These are phyloP conservation scores for Leontopithecus rosalia DNA, from an alignment of 2,797 vertebrate genomes.

Conservation along the genomic window DNA sequence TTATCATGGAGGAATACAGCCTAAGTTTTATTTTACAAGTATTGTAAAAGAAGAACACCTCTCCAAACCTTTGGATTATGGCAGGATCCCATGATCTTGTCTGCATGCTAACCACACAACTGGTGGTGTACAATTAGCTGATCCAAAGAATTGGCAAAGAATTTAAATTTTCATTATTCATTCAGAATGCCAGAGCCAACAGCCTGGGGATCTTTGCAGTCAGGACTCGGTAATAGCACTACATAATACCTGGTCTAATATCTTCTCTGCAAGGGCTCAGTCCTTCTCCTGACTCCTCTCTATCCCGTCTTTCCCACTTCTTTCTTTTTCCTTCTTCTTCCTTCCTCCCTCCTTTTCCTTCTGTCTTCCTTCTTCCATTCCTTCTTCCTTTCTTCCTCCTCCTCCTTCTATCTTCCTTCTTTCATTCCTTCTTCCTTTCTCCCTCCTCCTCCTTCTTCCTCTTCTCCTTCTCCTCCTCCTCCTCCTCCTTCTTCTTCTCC, in stretches of 20 bases:
- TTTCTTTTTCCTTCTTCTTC: too few species aligned
- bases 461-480: too few species aligned
- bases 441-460: too few species aligned
- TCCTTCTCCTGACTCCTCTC: background rate
- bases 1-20: background rate
- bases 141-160: background rate
- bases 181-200: background rate
- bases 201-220: background rate
- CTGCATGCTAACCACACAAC: background rate
- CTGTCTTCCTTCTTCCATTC: too few species aligned
- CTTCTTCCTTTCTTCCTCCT: too few species aligned
- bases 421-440: too few species aligned
- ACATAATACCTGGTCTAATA: background rate
- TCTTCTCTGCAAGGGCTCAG: background rate
- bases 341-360: too few species aligned
- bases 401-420: too few species aligned
- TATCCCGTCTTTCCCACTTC: too few species aligned
- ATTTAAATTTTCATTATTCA: background rate
- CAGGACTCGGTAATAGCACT: background rate
- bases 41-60: background rate
- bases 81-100: background rate
- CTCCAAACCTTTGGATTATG: background rate
- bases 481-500: too few species aligned
- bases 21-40: background rate
- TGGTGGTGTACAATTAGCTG: background rate